phyloP scores from a whole-genome alignment of 2,113 vertebrate species.

The Pomatorhinus ruficollis region DNA sequence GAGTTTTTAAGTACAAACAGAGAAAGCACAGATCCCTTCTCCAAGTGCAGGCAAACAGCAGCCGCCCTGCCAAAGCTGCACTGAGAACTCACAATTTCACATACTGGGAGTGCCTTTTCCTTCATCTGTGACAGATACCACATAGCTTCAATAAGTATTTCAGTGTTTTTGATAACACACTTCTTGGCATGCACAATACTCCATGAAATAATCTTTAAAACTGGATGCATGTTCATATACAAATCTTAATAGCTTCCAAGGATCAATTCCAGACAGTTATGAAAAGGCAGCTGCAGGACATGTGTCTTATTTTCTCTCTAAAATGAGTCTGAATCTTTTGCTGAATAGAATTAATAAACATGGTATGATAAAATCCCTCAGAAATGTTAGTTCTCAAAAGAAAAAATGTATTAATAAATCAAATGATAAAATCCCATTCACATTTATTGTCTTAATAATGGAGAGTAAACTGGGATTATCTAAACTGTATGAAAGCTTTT shows the following conservation, averaged over 20 bases:
- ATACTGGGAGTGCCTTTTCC: accelerated
- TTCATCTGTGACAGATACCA: neutral
- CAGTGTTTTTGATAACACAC: neutral
- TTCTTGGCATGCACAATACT: neutral
- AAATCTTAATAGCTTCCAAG: neutral
- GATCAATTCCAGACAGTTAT: neutral
- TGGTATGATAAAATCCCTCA: neutral
- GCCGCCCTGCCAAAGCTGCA: neutral
- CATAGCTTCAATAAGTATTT: neutral
- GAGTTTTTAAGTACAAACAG: neutral
- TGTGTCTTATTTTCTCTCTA: neutral
- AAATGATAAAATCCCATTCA: neutral
- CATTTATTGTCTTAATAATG: neutral
- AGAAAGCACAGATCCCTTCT: neutral
- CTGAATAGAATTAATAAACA: neutral
- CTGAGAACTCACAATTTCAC: neutral
- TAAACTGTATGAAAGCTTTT: neutral
- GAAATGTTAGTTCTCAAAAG: neutral
- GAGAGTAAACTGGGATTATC: neutral
- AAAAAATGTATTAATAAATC: neutral
- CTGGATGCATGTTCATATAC: accelerated
- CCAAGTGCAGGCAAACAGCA: neutral
- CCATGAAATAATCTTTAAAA: neutral
- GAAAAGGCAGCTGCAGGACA: neutral
- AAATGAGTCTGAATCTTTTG: neutral